Percentiles rank a stretch among this genome's conserved stretches.
Evolutionary conservation across 1,140 invertebrate species (phyloP).

Genomic region (Batillaria attramentaria): DNA sequence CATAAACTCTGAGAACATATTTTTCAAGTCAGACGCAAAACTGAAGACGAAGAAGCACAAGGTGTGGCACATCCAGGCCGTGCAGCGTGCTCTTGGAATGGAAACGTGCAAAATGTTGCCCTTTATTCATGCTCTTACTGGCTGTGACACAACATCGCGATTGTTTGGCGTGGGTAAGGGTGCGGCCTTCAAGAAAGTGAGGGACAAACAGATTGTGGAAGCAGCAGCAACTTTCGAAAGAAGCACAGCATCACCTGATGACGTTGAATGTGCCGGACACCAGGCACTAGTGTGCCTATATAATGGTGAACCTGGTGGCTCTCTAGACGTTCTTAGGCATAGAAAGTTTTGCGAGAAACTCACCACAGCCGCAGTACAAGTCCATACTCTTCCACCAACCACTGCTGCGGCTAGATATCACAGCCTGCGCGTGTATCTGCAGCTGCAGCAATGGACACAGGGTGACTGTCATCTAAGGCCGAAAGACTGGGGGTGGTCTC

Average conservation of each 20-base stretch:
- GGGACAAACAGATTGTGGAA: neutral
- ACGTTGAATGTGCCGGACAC: neutral
- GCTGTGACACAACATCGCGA: conserved; percentile 30
- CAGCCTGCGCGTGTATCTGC: conserved; percentile 14
- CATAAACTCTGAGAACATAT: neutral
- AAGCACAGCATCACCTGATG: neutral
- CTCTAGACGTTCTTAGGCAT: conserved; percentile 4
- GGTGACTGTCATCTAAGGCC: neutral
- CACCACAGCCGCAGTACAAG: neutral
- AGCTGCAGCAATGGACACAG: neutral
- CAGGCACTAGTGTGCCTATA: neutral
- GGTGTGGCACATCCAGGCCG: neutral
- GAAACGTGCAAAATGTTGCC: conserved; percentile 26
- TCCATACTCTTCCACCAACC: conserved; percentile 20
- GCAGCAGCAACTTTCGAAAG: neutral
- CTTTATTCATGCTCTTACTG: conserved; percentile 28
- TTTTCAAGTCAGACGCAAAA: neutral
- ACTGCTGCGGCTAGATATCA: conserved; percentile 17
- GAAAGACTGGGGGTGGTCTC: conserved; percentile 6
- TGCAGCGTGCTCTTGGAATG: neutral
- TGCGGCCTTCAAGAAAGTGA: neutral
- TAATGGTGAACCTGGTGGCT: neutral
- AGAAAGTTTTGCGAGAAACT: neutral
- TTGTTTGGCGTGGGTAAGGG: conserved; percentile 26
- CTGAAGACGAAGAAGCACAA: neutral